phyloP scores from a whole-genome alignment of 2,888 invertebrate genomes.

The Blastobasis adustella region DNA sequence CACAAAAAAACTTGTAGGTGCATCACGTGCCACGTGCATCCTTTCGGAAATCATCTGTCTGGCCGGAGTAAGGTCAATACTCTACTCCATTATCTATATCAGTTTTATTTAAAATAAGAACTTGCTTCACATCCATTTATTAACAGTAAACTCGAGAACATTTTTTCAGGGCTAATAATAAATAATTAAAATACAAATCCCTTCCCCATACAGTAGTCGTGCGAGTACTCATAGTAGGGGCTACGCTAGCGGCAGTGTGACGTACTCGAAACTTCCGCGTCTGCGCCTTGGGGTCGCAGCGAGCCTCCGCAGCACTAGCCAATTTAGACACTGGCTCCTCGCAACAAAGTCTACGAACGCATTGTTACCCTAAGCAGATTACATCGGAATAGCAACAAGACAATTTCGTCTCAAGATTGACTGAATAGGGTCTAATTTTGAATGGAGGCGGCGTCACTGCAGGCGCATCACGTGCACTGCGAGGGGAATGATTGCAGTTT shows the following conservation, averaged over 20 bases:
- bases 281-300: slow-evolving; percentile 53
- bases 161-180: no score
- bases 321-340: slow-evolving; percentile 50
- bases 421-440: slow-evolving; percentile 20
- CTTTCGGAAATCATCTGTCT: no score
- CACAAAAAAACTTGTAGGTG: no score
- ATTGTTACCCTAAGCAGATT: slow-evolving; percentile 40
- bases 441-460: slow-evolving; percentile 33
- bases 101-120: no score
- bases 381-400: slow-evolving; percentile 16
- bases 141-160: no score
- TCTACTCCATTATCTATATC: no score
- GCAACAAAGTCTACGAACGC: slow-evolving; percentile 46
- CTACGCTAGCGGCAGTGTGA: slow-evolving; percentile 64
- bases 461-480: slow-evolving; percentile 49
- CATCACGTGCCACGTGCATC: no score
- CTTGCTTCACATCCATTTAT: no score
- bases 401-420: slow-evolving; percentile 17
- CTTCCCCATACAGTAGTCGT: background rate
- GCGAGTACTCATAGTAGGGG: slow-evolving; percentile 27
- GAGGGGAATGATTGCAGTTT: slow-evolving; percentile 63
- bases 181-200: no score
- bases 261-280: slow-evolving; percentile 60
- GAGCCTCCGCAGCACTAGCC: slow-evolving; percentile 31
- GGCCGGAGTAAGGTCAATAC: no score